phyloP scores from a whole-genome alignment of 1,140 invertebrate genomes.

The Mamestra configurata region DNA sequence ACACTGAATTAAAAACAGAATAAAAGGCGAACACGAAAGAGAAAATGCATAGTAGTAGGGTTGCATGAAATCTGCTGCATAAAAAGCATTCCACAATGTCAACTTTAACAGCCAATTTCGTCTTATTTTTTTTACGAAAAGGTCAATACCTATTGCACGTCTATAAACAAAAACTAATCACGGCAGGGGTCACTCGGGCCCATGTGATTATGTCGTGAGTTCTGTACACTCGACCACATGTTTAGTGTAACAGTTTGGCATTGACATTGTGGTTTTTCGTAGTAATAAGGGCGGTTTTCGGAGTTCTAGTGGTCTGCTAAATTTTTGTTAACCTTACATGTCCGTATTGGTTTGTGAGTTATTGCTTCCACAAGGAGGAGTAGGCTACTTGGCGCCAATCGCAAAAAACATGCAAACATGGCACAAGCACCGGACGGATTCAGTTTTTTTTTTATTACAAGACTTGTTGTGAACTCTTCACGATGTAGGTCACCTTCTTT shows the following conservation, averaged over 20 bases:
- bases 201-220: background rate
- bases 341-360: constrained; percentile 35
- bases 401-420: constrained; percentile 50
- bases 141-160: background rate
- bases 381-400: constrained; percentile 57
- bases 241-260: background rate
- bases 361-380: constrained; percentile 42
- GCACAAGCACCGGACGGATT: constrained; percentile 18
- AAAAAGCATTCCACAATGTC: background rate
- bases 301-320: background rate
- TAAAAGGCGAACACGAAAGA: no score
- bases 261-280: background rate
- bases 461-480: no score
- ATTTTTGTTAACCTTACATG: background rate
- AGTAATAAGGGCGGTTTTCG: background rate
- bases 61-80: no score
- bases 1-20: no score
- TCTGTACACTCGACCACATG: background rate
- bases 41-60: no score
- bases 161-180: background rate
- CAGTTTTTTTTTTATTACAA: background rate
- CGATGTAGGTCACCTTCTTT: no score
- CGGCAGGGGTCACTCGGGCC: constrained; percentile 8
- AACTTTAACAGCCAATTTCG: background rate
- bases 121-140: background rate